Conservation (phyloP, 2,888 invertebrate species). For the Amblyjoppa proteus region DNA sequence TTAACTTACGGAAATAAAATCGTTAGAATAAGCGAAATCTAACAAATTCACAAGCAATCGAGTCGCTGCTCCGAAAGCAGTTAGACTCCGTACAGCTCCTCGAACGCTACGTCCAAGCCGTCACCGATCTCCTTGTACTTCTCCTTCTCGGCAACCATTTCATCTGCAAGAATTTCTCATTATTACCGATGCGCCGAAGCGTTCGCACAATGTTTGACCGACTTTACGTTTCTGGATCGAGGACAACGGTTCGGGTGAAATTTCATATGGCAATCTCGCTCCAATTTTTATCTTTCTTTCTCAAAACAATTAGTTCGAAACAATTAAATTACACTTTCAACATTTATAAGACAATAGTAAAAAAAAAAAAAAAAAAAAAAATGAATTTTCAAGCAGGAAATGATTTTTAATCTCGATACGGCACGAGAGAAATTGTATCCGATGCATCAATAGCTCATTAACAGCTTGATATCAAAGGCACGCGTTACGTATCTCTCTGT, state of each 20-base stretch:
- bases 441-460: constrained; percentile 21
- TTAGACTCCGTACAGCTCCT: constrained; percentile 88
- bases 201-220: constrained; percentile 47
- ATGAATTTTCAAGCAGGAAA: background rate
- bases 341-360: background rate
- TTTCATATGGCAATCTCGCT: background rate
- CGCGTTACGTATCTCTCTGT: constrained; percentile 22
- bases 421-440: background rate
- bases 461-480: background rate
- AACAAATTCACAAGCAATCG: constrained; percentile 71
- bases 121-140: constrained; percentile 96
- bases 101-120: constrained; percentile 97
- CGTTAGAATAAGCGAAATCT: constrained; percentile 81
- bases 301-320: background rate
- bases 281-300: no score
- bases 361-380: background rate
- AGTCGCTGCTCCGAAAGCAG: constrained; percentile 22
- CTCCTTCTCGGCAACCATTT: constrained; percentile 95
- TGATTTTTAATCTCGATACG: background rate
- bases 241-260: background rate
- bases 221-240: background rate
- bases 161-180: constrained; percentile 88
- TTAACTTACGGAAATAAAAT: constrained; percentile 77
- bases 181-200: constrained; percentile 55
- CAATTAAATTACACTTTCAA: background rate